These are phyloP conservation scores for Dendrolimus pini DNA, from an alignment of 2,888 invertebrate species.

Conservation along the genomic window DNA sequence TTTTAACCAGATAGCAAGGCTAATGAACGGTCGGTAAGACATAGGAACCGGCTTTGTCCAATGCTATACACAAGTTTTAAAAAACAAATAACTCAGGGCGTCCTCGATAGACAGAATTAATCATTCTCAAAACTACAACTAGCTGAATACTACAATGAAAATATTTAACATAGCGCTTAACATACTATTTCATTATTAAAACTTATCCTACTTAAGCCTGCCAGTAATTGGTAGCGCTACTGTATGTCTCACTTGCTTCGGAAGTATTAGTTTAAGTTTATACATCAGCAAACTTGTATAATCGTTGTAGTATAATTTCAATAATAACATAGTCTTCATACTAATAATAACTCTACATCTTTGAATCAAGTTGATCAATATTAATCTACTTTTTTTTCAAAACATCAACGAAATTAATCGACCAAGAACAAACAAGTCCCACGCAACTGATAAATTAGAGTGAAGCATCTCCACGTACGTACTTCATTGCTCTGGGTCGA, in stretches of 20 bases:
- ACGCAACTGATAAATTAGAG: too few species aligned
- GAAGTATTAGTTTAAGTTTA: too few species aligned
- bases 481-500: too few species aligned
- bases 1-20: too few species aligned
- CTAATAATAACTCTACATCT: not conserved
- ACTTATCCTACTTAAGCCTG: not conserved
- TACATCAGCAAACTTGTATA: not conserved
- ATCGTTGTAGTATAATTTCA: not conserved
- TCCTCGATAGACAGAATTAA: slow-evolving; percentile 12
- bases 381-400: not conserved
- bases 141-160: not conserved
- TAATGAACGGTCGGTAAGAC: too few species aligned
- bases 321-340: not conserved
- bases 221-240: too few species aligned
- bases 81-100: slow-evolving; percentile 57
- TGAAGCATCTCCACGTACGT: too few species aligned
- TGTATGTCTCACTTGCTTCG: too few species aligned
- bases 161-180: not conserved
- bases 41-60: slow-evolving; percentile 32
- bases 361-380: not conserved
- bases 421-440: too few species aligned
- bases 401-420: too few species aligned
- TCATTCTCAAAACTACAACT: not conserved
- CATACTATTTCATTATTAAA: not conserved
- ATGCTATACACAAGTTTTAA: slow-evolving; percentile 53